A percentile compares a stretch with the other conserved stretches of the same genome.
Evolutionary conservation across 1,140 invertebrate genomes (phyloP).

Genomic region (Cotesia vestalis): DNA sequence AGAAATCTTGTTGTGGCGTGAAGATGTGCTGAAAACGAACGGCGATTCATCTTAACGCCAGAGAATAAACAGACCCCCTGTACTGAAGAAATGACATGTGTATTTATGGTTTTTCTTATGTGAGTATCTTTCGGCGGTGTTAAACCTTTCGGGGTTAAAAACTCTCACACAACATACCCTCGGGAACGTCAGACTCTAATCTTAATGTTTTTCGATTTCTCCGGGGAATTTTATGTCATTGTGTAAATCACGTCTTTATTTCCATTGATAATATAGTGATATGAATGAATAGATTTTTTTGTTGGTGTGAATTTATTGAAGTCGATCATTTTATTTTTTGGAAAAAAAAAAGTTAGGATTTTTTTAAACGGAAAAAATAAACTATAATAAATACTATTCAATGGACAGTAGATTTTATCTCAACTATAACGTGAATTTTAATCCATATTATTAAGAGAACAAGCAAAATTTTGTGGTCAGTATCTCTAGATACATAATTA

Average conservation of each 20-base stretch:
- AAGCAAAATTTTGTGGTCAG: no score
- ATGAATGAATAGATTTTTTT: no score
- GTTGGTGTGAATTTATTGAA: no score
- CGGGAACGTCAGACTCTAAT: background rate
- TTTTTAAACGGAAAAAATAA: no score
- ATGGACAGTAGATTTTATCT: no score
- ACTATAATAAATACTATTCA: no score
- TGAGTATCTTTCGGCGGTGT: no score
- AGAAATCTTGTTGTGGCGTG: slow-evolving; percentile 11
- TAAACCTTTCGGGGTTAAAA: background rate
- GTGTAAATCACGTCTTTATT: slow-evolving; percentile 1
- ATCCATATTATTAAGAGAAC: no score
- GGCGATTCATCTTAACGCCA: slow-evolving; percentile 24
- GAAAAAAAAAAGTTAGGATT: no score
- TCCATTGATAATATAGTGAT: background rate
- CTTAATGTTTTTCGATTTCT: background rate
- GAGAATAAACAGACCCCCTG: background rate
- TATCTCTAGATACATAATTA: no score
- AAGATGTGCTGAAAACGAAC: slow-evolving; percentile 12
- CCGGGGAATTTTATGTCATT: background rate
- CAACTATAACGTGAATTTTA: no score
- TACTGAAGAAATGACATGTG: slow-evolving; percentile 6
- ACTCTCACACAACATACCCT: background rate
- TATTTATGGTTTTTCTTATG: slow-evolving; percentile 13
- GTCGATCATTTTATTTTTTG: no score